Evolutionary conservation across 1,140 invertebrate genomes (phyloP).

Genomic region (Pogonus chalceus): DNA sequence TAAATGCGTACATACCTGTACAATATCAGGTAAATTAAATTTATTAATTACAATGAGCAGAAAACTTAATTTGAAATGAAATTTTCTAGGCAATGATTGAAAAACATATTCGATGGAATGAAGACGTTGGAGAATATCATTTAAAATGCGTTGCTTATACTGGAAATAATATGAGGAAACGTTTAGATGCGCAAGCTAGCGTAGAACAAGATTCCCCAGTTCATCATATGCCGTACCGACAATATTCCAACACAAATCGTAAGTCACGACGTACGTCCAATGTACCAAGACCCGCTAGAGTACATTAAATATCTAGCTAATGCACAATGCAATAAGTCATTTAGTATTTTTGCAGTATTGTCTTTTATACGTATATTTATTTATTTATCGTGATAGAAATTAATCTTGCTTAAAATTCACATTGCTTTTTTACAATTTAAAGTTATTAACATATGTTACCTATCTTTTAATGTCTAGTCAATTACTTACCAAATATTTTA

Average conservation of each 20-base stretch:
- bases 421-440: too few species aligned
- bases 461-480: too few species aligned
- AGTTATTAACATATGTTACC: too few species aligned
- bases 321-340: too few species aligned
- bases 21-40: slow-evolving; percentile 55
- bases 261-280: background rate
- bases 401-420: too few species aligned
- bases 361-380: too few species aligned
- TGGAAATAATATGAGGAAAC: slow-evolving; percentile 94
- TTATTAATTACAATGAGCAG: background rate
- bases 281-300: background rate
- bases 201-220: background rate
- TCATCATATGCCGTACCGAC: background rate
- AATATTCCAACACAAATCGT: background rate
- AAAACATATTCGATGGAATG: slow-evolving; percentile 90
- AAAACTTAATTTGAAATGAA: background rate
- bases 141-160: slow-evolving; percentile 96
- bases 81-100: slow-evolving; percentile 72
- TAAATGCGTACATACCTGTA: slow-evolving; percentile 84
- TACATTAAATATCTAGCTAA: too few species aligned
- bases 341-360: too few species aligned
- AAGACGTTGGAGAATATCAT: slow-evolving; percentile 98
- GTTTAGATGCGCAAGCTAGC: slow-evolving; percentile 7
- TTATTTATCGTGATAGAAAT: too few species aligned
- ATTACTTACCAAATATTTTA: too few species aligned